A percentile compares a stretch with the other conserved stretches of the same genome.
phyloP scores from a whole-genome alignment of 1,140 invertebrate genomes.

The Popillia japonica region DNA sequence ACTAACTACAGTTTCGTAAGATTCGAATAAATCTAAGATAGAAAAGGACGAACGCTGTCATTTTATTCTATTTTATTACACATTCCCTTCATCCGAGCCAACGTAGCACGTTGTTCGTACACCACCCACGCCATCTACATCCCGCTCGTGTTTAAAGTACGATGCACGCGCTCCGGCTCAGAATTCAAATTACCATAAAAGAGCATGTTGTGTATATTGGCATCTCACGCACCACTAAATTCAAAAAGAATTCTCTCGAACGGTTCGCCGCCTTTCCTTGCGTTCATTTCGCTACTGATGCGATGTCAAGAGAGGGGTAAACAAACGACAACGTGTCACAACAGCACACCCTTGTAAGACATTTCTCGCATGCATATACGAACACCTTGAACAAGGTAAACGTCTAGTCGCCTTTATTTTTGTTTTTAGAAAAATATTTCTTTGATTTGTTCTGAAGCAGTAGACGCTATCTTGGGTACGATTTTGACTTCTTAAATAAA shows the following conservation, averaged over 20 bases:
- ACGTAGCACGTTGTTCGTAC: neutral
- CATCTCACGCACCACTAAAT: slow-evolving; percentile 16
- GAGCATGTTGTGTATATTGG: slow-evolving; percentile 20
- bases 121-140: neutral
- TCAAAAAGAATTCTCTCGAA: neutral
- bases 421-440: neutral
- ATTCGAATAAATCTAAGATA: neutral
- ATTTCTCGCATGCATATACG: neutral
- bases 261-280: neutral
- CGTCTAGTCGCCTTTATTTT: neutral
- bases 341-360: neutral
- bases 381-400: no score
- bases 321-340: neutral
- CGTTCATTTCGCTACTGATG: neutral
- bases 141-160: neutral
- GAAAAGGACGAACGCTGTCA: neutral
- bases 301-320: neutral
- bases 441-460: neutral
- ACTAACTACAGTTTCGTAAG: neutral
- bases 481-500: neutral
- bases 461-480: neutral
- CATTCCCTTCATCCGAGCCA: neutral
- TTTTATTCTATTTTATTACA: slow-evolving; percentile 3
- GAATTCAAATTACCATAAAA: slow-evolving; percentile 29
- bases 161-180: neutral